These are phyloP conservation scores for Scatophagus argus DNA, from an alignment of 2,113 vertebrate species.

Conservation along the genomic window DNA sequence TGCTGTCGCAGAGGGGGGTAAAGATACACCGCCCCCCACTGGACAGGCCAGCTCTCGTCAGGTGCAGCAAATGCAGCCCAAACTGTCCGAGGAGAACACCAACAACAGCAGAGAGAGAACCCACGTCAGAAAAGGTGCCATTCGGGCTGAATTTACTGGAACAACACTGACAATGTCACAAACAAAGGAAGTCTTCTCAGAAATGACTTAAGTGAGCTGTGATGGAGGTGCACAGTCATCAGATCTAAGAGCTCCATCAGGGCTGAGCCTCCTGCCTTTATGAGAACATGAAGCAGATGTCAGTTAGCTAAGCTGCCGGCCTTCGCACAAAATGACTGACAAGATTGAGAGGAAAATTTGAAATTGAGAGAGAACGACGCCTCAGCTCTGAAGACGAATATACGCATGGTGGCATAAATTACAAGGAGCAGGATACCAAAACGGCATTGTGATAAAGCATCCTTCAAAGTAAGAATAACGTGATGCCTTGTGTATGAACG, in stretches of 20 bases:
- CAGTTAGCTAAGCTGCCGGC: neutral
- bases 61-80: constrained; percentile 87
- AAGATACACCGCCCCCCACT: constrained; percentile 57
- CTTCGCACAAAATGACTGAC: neutral
- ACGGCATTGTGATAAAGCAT: neutral
- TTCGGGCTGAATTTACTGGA: constrained; percentile 58
- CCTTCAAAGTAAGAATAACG: neutral
- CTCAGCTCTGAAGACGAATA: no score
- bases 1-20: constrained; percentile 63
- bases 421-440: neutral
- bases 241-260: constrained; percentile 49
- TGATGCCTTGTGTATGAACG: neutral
- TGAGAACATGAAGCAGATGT: neutral
- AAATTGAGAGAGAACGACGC: neutral
- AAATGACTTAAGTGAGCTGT: constrained; percentile 35
- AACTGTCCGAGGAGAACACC: constrained; percentile 80
- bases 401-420: no score
- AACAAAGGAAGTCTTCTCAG: constrained; percentile 64
- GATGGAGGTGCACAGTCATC: constrained; percentile 38
- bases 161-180: constrained; percentile 58
- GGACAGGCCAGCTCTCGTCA: constrained; percentile 79
- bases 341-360: neutral
- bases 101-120: constrained; percentile 71
- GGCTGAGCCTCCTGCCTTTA: constrained; percentile 5
- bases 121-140: constrained; percentile 35